Evolutionary conservation across 30 jellyfish, hydroid and myxozoan species (phyloP).

Genomic region (Rhopilema esculentum): DNA sequence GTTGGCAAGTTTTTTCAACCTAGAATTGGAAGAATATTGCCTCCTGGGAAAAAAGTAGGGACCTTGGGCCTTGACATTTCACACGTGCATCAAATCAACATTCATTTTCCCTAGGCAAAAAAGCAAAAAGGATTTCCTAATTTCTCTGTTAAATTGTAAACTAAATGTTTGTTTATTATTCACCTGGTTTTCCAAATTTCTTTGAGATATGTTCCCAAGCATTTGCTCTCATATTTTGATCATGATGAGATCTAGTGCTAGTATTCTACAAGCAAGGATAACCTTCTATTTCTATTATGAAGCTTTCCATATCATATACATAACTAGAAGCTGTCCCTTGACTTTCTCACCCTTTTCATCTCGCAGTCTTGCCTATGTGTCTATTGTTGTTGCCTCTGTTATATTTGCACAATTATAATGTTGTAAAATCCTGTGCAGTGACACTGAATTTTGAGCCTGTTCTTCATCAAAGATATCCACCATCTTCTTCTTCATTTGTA

Average conservation of each 20-base stretch:
- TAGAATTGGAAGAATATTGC: neutral
- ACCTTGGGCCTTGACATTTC: neutral
- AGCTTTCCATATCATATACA: conserved; percentile 16
- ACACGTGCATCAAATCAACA: neutral
- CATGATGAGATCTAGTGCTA: conserved; percentile 50
- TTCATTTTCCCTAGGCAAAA: neutral
- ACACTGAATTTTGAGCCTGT: neutral
- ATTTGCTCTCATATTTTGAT: conserved; percentile 27
- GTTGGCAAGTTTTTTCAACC: neutral
- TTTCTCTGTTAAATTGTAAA: neutral
- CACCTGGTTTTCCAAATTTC: conserved; percentile 24
- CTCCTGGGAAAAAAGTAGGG: neutral
- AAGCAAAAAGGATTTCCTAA: too few relatives aligned
- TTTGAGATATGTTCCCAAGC: conserved; percentile 11
- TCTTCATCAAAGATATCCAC: conserved; percentile 1
- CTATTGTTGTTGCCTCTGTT: neutral
- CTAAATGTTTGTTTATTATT: neutral
- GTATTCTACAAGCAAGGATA: conserved; percentile 46
- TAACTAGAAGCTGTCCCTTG: neutral
- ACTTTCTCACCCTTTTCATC: neutral
- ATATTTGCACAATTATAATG: neutral
- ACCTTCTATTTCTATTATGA: conserved; percentile 22
- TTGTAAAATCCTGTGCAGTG: conserved; percentile 1
- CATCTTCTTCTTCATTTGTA: neutral
- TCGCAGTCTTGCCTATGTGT: neutral